These are phyloP conservation scores for Lepidurus apus DNA, from an alignment of 1,140 invertebrate genomes.

Conservation along the genomic window DNA sequence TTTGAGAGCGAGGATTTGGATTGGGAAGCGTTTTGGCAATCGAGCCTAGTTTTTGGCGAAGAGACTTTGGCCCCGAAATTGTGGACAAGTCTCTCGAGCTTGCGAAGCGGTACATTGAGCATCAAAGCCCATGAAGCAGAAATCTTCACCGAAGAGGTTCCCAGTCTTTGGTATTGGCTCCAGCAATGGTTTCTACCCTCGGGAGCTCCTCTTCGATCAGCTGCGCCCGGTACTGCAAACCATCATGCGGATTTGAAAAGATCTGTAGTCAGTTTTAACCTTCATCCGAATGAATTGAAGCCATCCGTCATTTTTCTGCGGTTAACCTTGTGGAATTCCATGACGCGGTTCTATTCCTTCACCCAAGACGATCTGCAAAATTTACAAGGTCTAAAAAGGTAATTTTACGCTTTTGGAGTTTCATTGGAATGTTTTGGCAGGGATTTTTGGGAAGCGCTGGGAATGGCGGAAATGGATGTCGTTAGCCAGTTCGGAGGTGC, in stretches of 20 bases:
- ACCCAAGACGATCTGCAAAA: neutral
- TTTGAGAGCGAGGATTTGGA: neutral
- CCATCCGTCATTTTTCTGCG: neutral
- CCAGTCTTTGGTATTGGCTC: neutral
- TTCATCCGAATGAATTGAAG: neutral
- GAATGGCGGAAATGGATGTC: neutral
- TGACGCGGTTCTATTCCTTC: neutral
- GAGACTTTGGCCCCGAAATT: constrained; percentile 7
- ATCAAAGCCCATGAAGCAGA: neutral
- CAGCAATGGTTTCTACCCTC: neutral
- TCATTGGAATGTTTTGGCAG: neutral
- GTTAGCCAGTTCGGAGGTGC: neutral
- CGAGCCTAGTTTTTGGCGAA: neutral
- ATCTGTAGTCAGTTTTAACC: neutral
- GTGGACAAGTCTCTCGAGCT: neutral
- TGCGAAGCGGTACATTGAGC: neutral
- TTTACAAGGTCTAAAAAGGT: neutral
- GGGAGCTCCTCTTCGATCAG: neutral
- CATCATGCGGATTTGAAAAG: neutral
- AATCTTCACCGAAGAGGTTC: neutral
- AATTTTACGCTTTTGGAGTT: neutral
- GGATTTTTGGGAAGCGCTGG: neutral
- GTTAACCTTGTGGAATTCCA: neutral
- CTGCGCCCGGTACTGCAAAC: neutral
- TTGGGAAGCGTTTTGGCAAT: neutral